Evolutionary conservation across 2,888 invertebrate species (phyloP), one percentile per base, ranked within the genome.

Genomic region (Sarcophaga subvicina): DNA sequence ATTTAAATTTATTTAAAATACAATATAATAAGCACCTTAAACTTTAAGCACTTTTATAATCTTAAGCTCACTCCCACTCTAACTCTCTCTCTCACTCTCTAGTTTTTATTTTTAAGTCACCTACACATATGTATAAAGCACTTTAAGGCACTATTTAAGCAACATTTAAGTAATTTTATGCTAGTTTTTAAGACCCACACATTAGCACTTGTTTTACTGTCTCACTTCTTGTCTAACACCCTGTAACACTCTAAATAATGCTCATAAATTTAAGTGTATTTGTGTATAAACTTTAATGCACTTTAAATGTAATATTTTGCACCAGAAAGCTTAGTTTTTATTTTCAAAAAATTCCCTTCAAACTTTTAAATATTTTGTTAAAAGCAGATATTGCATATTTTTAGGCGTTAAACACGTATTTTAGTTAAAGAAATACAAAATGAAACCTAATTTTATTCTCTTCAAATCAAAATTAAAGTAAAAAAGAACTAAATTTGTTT

Each of bases 1-100:
- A 37, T 37, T 37, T 6, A 37, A 37, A 37, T 37, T 10, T 37
- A 37, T 2, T 37, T 10, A 37, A 37, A 37, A 10, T 37, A 37
- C 37, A 8, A 10, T 37, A 37, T 37, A 37, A 54, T 86, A 86
- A 86, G 72, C 86, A 80, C 72, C 72, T 86, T 86, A 77, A 80
- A 76, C 17, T 78, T 71, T 81, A 84, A 86, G 86, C 83, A 86
- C 84, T 70, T 72, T 80, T 81, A 75, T 81, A 84, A 70, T 75
- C 69, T 78, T 84, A 84, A 84, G 87, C 75, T 75, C 47, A 37
- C 37, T 37, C 8, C 37, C 37, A 37, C 37, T 37, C 0, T 0
- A 4, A 5, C 5, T 27, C 27, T 27, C 8, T 8, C 8, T 10
- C 37, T 37, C 8, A 37, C 37, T 37, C 37, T 37, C 37, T 37